phyloP scores from a whole-genome alignment of 2,797 vertebrate genomes.

The Perodicticus potto region DNA sequence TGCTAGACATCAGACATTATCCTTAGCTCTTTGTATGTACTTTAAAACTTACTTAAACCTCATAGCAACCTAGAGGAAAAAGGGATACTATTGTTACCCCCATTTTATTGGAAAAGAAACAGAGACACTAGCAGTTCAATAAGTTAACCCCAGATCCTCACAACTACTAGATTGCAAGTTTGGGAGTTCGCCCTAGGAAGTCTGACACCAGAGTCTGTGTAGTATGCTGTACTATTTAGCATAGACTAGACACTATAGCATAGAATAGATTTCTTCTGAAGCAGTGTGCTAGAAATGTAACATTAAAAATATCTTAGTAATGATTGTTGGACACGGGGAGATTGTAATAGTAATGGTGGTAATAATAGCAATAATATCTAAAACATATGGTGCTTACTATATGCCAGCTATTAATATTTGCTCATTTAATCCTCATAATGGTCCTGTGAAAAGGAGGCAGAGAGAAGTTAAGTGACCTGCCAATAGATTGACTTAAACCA shows the following conservation, averaged over 20 bases:
- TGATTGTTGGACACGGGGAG: neutral
- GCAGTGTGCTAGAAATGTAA: neutral
- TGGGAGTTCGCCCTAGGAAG: neutral
- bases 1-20: neutral
- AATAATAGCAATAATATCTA: neutral
- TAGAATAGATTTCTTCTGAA: neutral
- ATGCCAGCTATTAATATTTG: neutral
- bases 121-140: neutral
- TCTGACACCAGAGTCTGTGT: neutral
- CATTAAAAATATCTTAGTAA: constrained; percentile 40
- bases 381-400: neutral
- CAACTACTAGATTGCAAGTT: neutral
- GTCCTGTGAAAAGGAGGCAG: neutral
- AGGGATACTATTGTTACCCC: neutral
- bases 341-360: neutral
- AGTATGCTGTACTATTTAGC: neutral
- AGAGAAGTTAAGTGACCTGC: neutral
- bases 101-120: constrained; percentile 28
- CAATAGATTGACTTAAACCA: neutral
- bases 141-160: neutral
- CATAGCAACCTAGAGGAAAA: neutral
- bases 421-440: neutral
- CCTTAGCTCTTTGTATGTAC: neutral
- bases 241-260: neutral
- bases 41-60: constrained; percentile 31